These are phyloP conservation scores for Varecia variegata DNA, from an alignment of 2,797 vertebrate genomes.

Conservation along the genomic window DNA sequence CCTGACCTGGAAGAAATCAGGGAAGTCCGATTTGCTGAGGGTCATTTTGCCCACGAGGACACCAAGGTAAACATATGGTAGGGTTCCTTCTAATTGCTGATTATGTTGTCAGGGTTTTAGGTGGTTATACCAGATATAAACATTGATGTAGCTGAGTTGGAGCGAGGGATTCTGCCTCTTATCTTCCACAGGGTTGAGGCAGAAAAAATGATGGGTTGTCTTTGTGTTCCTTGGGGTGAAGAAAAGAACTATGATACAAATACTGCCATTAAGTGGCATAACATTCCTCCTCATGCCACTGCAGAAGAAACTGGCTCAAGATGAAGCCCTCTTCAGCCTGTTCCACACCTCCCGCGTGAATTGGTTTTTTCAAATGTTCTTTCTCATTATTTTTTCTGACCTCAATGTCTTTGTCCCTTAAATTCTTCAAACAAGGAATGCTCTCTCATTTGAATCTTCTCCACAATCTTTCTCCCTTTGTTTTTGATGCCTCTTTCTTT, in stretches of 20 bases:
- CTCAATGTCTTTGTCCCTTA: neutral
- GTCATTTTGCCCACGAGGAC: constrained; percentile 90
- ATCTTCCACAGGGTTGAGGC: neutral
- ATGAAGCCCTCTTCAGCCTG: neutral
- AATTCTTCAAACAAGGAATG: neutral
- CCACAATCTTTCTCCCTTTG: neutral
- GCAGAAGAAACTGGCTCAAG: neutral
- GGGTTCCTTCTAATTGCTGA: neutral
- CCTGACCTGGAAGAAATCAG: constrained; percentile 91
- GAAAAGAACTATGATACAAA: neutral
- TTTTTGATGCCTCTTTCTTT: neutral
- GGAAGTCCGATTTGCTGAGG: constrained; percentile 88
- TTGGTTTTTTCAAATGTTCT: neutral
- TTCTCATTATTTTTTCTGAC: neutral
- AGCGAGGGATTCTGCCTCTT: neutral
- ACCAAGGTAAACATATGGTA: constrained; percentile 86
- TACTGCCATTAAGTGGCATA: neutral
- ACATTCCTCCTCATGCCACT: neutral
- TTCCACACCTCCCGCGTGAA: neutral
- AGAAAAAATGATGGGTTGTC: neutral
- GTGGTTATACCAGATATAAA: neutral
- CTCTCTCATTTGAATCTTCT: neutral
- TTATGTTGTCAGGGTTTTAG: neutral
- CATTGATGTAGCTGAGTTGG: neutral
- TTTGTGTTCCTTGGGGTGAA: neutral